Conservation (phyloP, 2,113 vertebrate genomes). For the Tyto alba region DNA sequence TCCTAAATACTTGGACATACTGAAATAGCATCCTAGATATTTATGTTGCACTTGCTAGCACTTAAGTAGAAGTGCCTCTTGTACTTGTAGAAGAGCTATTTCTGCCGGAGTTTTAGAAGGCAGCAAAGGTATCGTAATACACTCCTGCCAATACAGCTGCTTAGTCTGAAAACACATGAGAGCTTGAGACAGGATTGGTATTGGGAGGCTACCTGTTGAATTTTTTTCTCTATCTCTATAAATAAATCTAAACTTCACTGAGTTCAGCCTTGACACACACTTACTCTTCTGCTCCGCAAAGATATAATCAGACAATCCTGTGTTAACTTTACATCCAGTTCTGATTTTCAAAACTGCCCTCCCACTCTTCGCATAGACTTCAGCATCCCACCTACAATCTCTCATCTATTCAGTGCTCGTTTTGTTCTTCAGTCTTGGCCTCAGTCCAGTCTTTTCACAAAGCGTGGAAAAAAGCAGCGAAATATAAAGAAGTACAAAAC, state of each 20-base stretch:
- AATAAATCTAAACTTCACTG: background rate
- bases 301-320: slow-evolving; percentile 18
- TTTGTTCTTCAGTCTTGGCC: slow-evolving; percentile 59
- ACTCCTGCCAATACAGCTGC: background rate
- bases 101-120: background rate
- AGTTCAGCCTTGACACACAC: background rate
- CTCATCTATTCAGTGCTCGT: slow-evolving; percentile 49
- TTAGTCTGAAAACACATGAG: background rate
- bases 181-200: background rate
- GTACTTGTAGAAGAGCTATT: background rate
- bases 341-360: slow-evolving; percentile 54
- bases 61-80: background rate
- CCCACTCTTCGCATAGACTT: slow-evolving; percentile 52
- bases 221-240: background rate
- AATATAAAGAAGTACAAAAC: slow-evolving; percentile 7
- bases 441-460: slow-evolving; percentile 43
- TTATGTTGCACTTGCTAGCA: background rate
- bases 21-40: background rate
- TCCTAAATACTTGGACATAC: background rate
- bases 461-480: background rate
- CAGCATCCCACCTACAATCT: slow-evolving; percentile 58
- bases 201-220: background rate
- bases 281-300: background rate
- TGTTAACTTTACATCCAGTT: slow-evolving; percentile 37
- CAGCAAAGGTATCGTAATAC: background rate